Evolutionary conservation across 2,888 invertebrate species (phyloP).

Genomic region (Dynastes grantii): DNA sequence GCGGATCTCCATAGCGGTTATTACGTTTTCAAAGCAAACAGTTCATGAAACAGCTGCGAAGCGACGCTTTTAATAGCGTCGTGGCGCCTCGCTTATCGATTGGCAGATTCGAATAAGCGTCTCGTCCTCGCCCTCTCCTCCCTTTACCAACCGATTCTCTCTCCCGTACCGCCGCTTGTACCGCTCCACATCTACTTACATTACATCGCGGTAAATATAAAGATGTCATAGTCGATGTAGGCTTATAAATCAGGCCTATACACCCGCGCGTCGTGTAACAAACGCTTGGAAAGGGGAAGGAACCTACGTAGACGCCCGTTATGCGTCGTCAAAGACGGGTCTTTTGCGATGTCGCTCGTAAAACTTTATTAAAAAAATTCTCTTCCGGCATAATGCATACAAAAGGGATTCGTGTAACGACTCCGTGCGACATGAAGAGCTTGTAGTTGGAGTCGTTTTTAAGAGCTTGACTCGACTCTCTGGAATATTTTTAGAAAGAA

Average conservation of each 20-base stretch:
- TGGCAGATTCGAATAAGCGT: conserved; percentile 54
- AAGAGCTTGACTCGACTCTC: neutral
- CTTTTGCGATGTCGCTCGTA: conserved; percentile 33
- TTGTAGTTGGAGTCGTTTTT: conserved; percentile 25
- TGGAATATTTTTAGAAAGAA: conserved; percentile 11
- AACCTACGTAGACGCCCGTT: conserved; percentile 5
- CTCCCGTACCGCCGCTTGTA: conserved; percentile 1
- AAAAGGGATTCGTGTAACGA: conserved; percentile 10
- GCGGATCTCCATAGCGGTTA: conserved; percentile 61
- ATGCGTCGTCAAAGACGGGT: neutral
- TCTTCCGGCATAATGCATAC: conserved; percentile 37
- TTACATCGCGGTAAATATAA: conserved; percentile 55
- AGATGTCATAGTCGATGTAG: conserved; percentile 52
- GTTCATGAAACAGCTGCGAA: conserved; percentile 68
- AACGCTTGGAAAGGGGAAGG: neutral
- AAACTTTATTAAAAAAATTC: conserved; percentile 50
- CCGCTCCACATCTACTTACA: no score
- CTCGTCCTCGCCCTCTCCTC: conserved; percentile 38
- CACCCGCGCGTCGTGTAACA: conserved; percentile 16
- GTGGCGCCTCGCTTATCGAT: conserved; percentile 67
- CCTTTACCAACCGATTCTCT: no score
- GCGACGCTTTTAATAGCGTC: conserved; percentile 65
- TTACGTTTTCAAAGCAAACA: conserved; percentile 68
- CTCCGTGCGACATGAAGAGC: conserved; percentile 6
- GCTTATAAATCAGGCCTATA: conserved; percentile 31